Conservation (phyloP, 1,140 invertebrate genomes). For the Cheumatopsyche charites region DNA sequence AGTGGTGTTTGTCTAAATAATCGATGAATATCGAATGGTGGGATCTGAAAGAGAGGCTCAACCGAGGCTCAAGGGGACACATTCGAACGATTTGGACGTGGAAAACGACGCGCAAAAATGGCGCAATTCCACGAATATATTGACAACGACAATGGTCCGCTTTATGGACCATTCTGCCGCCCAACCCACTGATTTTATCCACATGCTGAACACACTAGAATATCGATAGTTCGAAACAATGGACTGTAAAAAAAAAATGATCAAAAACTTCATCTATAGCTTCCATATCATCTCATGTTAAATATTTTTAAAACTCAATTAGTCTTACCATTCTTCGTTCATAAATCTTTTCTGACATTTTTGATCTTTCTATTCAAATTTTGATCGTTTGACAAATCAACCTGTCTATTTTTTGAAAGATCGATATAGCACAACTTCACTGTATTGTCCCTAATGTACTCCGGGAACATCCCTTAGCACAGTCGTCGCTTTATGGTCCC, state of each 20-base stretch:
- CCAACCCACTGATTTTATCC: neutral
- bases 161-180: conserved; percentile 39
- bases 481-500: conserved; percentile 38
- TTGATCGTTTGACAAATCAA: too few species aligned
- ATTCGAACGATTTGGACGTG: conserved; percentile 3
- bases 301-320: too few species aligned
- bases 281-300: too few species aligned
- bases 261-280: too few species aligned
- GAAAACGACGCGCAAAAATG: conserved; percentile 16
- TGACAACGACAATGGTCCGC: conserved; percentile 33
- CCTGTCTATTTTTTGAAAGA: too few species aligned
- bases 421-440: too few species aligned
- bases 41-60: neutral
- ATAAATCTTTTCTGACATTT: too few species aligned
- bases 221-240: neutral
- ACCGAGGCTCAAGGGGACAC: neutral
- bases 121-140: conserved; percentile 30
- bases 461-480: neutral
- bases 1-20: too few species aligned
- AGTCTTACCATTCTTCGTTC: too few species aligned
- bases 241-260: too few species aligned
- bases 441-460: too few species aligned
- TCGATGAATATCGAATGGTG: neutral
- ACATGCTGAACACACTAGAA: neutral
- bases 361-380: too few species aligned